Evolutionary conservation across 2,797 vertebrate species (phyloP).

Genomic region (Loriculus beryllinus): DNA sequence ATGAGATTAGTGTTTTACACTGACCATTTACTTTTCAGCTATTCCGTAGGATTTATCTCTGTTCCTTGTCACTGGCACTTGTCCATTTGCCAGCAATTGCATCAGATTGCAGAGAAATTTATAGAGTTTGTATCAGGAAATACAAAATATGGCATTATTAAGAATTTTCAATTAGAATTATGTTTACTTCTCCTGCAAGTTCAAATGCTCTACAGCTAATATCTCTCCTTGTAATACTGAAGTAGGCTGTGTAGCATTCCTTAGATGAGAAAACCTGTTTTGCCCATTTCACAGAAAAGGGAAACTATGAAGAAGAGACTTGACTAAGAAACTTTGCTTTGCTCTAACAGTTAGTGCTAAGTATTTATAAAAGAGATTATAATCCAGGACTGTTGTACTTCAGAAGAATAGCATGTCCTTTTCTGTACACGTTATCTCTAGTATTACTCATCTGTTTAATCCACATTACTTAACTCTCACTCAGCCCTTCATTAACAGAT

Average conservation of each 20-base stretch:
- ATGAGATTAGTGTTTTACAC: background rate
- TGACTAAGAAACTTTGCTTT: background rate
- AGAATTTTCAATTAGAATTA: background rate
- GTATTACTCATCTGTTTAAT: background rate
- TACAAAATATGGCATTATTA: background rate
- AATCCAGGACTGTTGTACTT: background rate
- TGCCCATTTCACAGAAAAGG: background rate
- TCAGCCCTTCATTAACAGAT: too few species aligned
- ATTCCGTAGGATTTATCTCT: background rate
- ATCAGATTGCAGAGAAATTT: background rate
- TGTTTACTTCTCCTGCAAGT: background rate
- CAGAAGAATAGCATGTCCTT: background rate
- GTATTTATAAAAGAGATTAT: background rate
- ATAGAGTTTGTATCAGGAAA: background rate
- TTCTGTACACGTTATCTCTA: background rate
- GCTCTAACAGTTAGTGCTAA: background rate
- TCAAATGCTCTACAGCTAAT: background rate
- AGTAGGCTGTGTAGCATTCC: background rate
- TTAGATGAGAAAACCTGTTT: background rate
- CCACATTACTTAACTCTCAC: too few species aligned
- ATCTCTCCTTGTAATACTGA: background rate
- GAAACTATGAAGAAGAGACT: background rate
- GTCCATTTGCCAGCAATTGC: background rate
- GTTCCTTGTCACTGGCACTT: background rate
- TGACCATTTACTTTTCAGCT: background rate